Evolutionary conservation across 2,113 vertebrate genomes (phyloP).

Genomic region (Apodemus sylvaticus): DNA sequence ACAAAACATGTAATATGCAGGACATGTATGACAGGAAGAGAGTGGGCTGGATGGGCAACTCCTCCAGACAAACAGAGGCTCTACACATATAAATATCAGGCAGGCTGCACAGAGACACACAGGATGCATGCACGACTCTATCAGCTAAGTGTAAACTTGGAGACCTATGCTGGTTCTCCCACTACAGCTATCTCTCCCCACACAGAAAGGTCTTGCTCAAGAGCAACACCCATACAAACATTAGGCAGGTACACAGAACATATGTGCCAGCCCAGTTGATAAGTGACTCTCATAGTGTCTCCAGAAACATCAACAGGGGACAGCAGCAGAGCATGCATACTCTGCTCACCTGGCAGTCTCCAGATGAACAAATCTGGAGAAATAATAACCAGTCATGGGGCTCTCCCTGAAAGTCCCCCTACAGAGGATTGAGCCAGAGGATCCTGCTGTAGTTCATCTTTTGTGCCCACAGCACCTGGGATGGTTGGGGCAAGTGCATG

Average conservation of each 20-base stretch:
- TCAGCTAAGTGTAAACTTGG: conserved; percentile 1
- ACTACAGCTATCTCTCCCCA: too few relatives aligned
- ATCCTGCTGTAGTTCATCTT: not conserved
- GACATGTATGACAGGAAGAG: not conserved
- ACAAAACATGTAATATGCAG: accelerated
- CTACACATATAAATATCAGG: not conserved
- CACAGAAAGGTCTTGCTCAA: too few relatives aligned
- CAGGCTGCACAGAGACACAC: too few relatives aligned
- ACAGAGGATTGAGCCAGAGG: not conserved
- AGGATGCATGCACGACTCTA: not conserved
- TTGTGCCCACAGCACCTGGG: not conserved
- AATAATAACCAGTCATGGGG: not conserved
- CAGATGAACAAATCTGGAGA: conserved; percentile 46
- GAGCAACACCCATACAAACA: accelerated
- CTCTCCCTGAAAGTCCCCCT: accelerated
- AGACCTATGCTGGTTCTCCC: not conserved
- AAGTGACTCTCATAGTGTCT: not conserved
- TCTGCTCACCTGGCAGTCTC: not conserved
- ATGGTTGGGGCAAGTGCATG: accelerated
- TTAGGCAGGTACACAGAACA: accelerated
- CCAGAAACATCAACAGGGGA: not conserved
- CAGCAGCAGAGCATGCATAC: accelerated
- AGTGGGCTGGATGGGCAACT: not conserved
- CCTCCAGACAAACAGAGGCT: not conserved
- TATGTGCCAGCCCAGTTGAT: not conserved